Base-by-base conservation (phyloP, 2,888 invertebrate species). In the Drosophila birchii region DNA sequence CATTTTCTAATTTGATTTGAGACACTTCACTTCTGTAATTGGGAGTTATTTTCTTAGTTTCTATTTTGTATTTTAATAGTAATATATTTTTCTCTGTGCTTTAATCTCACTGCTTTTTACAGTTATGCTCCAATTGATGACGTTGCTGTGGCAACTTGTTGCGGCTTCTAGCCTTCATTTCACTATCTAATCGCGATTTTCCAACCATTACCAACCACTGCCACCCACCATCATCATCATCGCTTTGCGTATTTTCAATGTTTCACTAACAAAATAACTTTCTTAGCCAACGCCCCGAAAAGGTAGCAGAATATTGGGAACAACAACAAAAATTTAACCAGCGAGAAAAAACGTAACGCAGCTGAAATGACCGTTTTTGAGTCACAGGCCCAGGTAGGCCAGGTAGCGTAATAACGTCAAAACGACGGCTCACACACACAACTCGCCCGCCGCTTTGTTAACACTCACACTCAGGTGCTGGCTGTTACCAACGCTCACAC, bases 291-390 rank as follows among this genome's bases (percentile, higher is more conserved):
- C 86, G 86, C 89, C 86, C 89, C 80, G 80, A 89, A 88, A 75
- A 64, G 60, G 58, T 66, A 78, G 68, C 57, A 51, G 57, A 57
- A 54, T 59, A 64, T 59, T 59, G 74, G 51, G 61, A 64, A 43
- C 43, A 29, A 39, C 36, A 36, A 54, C 26, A 38, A 62, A 64
- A 64, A 47, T 61, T 34, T 32, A 23, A 39, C 43, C 68, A 60
- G 39, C 59, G 69, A 80, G 69, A 79, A 89, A 83, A 78, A 82
- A 84, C 83, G 81, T 75, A 72, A 84, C 79, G 77, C 79, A 77
- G 77, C 87, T 67, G 64, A 89, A 89, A 89, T 89, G 89, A 87
- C 84, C 88, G 85, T 84, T 84, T 78, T 84, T 87, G 81, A 79
- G 87, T 84, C 79, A 63, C 41, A 83, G 68, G 70, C 67, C 29